Evolutionary conservation across 2,888 invertebrate genomes (phyloP).

Genomic region (Dorcus hopei): DNA sequence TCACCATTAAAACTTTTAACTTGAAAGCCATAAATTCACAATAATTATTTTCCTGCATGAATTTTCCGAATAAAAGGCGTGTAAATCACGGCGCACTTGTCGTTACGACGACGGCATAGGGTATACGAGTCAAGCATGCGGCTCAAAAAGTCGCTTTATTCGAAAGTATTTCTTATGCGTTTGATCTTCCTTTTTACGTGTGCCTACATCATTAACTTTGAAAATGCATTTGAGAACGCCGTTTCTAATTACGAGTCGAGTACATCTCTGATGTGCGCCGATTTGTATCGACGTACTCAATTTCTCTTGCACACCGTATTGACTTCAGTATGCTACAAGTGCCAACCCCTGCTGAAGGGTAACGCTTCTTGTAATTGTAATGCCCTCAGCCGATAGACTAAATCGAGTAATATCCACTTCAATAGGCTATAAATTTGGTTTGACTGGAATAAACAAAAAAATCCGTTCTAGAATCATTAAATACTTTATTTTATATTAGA

Average conservation of each 20-base stretch:
- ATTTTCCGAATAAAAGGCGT: too few relatives aligned
- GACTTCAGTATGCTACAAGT: conserved; percentile 3
- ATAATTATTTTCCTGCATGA: too few relatives aligned
- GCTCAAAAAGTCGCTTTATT: neutral
- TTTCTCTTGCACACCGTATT: conserved; percentile 9
- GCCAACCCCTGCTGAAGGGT: neutral
- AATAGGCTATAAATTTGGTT: conserved; percentile 1
- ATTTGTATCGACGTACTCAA: conserved; percentile 28
- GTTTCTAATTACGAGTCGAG: conserved; percentile 40
- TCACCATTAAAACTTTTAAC: conserved; percentile 2
- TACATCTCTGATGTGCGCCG: conserved; percentile 35
- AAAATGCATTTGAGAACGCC: conserved; percentile 27
- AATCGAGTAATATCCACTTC: conserved; percentile 16
- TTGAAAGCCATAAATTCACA: neutral
- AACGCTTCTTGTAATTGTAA: conserved; percentile 16
- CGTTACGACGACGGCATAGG: neutral
- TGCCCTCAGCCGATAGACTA: conserved; percentile 19
- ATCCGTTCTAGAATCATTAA: too few relatives aligned
- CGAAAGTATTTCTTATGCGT: conserved; percentile 30
- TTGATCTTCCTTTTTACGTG: conserved; percentile 41
- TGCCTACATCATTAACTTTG: conserved; percentile 42
- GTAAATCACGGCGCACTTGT: neutral
- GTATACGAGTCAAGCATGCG: neutral
- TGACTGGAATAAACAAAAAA: neutral
- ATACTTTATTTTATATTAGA: too few relatives aligned